Base-by-base conservation (phyloP, 2,797 vertebrate genomes). In the Morus bassanus region DNA sequence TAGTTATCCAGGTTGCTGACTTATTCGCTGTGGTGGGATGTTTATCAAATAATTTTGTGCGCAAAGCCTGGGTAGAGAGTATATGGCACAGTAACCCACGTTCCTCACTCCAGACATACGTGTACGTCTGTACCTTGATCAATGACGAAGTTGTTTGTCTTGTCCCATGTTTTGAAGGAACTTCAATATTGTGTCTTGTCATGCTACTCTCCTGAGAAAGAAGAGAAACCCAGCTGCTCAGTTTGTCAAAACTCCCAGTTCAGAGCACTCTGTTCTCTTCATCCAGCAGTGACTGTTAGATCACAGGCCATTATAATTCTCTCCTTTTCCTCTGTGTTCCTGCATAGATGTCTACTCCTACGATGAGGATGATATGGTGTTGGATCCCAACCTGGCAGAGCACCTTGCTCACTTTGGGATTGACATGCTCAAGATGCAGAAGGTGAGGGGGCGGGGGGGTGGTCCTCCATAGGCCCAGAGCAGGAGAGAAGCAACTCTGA, bases 341-440 rank as follows among this genome's bases (percentile, higher is more conserved):
- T 68, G 31, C 50, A 1, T 23, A 98, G 99, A 99, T 51, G 99
- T 99, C 75, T 99, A 99, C 95, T 99, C 99, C 10, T 99, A 99
- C 1, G 99, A 99, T 2, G 99, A 99, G 90, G 99, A 99, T 65
- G 99, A 99, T 95, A 99, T 99, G 99, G 99, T 99, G 11, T 97
- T 99, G 95, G 99, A 99, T 97, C 98, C 99, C 67, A 99, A 98
- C 97, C 98, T 99, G 83, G 99, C 99, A 14, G 99, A 99, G 90
- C 99, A 99, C 73, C 97, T 99, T 19, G 76, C 99, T 94, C 99
- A 99, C 96, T 99, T 99, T 91, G 99, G 99, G 61, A 99, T 99
- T 11, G 98, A 99, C 98, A 99, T 99, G 99, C 99, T 99, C 97
- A 99, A 99, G 96, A 99, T 99, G 99, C 99, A 99, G 97, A 99